Percentiles rank a stretch among this genome's conserved stretches.
These are phyloP conservation scores for Pseudopodoces humilis DNA, from an alignment of 2,113 vertebrate genomes.

Conservation along the genomic window DNA sequence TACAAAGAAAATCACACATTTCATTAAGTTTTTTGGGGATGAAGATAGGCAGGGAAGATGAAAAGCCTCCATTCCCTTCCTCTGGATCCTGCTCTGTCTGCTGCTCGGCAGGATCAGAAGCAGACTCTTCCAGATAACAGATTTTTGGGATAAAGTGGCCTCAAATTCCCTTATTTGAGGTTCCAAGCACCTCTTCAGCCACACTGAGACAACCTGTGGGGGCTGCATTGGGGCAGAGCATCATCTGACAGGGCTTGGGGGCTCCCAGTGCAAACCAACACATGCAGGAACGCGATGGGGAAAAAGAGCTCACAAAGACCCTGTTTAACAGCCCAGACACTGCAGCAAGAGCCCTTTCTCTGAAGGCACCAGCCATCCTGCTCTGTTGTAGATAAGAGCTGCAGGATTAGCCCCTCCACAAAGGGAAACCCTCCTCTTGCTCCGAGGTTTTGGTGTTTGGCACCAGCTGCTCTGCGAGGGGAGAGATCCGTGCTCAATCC, in stretches of 20 bases:
- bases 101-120: background rate
- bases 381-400: background rate
- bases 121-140: background rate
- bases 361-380: background rate
- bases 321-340: background rate
- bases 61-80: background rate
- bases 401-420: background rate
- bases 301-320: background rate
- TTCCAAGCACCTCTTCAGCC: background rate
- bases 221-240: background rate
- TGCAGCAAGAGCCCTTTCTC: background rate
- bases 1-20: background rate
- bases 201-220: accelerated
- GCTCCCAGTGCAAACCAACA: background rate
- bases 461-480: background rate
- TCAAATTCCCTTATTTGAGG: background rate
- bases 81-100: accelerated
- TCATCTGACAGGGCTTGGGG: accelerated
- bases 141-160: background rate
- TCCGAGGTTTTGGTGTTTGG: background rate
- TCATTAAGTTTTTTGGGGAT: background rate
- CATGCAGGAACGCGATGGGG: accelerated
- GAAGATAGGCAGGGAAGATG: background rate
- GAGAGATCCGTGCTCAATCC: accelerated
- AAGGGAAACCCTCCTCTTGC: background rate